Conservation (phyloP, 2,888 invertebrate genomes). For the Eupithecia vulgata region DNA sequence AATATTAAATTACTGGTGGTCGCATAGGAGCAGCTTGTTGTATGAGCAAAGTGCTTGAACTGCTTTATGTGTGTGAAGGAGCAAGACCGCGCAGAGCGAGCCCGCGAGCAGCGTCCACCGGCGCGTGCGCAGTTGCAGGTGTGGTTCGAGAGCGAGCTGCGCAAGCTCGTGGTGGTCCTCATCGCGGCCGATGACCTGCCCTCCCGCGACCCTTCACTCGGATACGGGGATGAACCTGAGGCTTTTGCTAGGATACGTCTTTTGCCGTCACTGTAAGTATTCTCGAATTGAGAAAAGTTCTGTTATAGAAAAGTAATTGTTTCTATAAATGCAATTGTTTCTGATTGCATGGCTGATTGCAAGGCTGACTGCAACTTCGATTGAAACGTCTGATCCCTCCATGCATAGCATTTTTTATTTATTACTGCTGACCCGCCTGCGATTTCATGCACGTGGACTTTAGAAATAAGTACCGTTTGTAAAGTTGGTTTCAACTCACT, state of each 20-base stretch:
- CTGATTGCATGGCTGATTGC: no score
- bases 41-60: conserved; percentile 32
- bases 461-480: no score
- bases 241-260: conserved; percentile 93
- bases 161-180: conserved; percentile 92
- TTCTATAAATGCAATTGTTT: not conserved
- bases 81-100: conserved; percentile 75
- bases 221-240: conserved; percentile 91
- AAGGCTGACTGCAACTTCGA: no score
- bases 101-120: conserved; percentile 87
- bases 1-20: conserved; percentile 19
- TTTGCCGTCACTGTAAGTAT: conserved; percentile 90
- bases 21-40: conserved; percentile 39
- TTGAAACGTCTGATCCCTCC: no score
- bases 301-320: not conserved
- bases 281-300: not conserved
- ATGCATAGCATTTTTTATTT: not conserved
- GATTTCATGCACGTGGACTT: no score
- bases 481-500: no score
- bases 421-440: no score
- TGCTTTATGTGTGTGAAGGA: conserved; percentile 61
- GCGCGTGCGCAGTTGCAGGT: conserved; percentile 94
- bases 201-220: conserved; percentile 89
- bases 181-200: conserved; percentile 94
- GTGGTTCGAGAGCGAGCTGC: conserved; percentile 93